Evolutionary conservation across 2,113 vertebrate genomes (phyloP).

Genomic region (Hipposideros armiger): DNA sequence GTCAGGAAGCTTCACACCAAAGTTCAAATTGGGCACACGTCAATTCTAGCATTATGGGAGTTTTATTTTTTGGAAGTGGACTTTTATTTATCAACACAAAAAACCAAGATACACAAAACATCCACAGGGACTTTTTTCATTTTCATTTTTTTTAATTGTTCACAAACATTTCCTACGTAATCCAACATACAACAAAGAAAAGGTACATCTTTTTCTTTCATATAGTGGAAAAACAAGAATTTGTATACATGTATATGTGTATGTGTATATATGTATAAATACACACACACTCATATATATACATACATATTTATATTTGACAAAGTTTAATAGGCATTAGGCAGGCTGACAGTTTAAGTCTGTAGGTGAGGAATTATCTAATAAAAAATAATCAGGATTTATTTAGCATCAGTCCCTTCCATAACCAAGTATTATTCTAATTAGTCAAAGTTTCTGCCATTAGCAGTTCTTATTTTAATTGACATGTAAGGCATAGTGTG

Average conservation of each 20-base stretch:
- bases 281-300: background rate
- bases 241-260: background rate
- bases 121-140: constrained; percentile 79
- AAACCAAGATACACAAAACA: constrained; percentile 86
- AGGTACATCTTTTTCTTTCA: constrained; percentile 83
- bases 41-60: background rate
- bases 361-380: constrained; percentile 83
- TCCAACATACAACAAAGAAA: constrained; percentile 85
- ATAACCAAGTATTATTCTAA: constrained; percentile 82
- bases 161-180: constrained; percentile 85
- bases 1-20: background rate
- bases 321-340: constrained; percentile 81
- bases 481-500: background rate
- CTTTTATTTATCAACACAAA: constrained; percentile 87
- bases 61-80: constrained; percentile 85
- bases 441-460: constrained; percentile 83
- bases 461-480: constrained; percentile 8
- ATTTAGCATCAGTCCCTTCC: constrained; percentile 80
- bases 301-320: constrained; percentile 63
- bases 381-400: constrained; percentile 80
- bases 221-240: constrained; percentile 85
- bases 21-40: constrained; percentile 47
- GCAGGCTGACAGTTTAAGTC: constrained; percentile 66
- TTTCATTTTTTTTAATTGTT: constrained; percentile 82
- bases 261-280: no score